phyloP scores from a whole-genome alignment of 2,797 vertebrate species.

The Meda fulgida region DNA sequence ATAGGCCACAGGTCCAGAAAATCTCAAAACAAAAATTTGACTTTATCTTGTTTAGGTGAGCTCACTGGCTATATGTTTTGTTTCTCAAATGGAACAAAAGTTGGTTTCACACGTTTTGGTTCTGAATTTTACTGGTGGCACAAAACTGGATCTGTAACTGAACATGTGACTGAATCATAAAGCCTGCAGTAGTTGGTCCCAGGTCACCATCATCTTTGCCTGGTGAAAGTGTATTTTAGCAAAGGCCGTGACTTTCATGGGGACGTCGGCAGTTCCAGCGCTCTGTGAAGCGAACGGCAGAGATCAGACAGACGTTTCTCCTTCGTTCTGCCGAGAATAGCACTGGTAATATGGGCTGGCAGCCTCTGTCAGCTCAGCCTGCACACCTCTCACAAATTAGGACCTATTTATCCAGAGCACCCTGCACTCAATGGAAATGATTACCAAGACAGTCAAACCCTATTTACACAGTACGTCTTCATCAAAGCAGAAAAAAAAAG shows the following conservation, averaged over 20 bases:
- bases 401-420: constrained; percentile 59
- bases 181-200: constrained; percentile 7
- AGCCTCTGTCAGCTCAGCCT: constrained; percentile 60
- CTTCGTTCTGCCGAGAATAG: constrained; percentile 52
- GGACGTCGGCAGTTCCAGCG: constrained; percentile 40
- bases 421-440: constrained; percentile 60
- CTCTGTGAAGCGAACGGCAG: constrained; percentile 25
- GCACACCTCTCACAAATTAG: constrained; percentile 64
- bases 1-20: background rate
- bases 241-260: constrained; percentile 17
- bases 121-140: background rate
- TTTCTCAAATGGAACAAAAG: background rate
- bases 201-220: constrained; percentile 31
- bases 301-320: constrained; percentile 57
- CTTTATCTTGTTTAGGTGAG: background rate
- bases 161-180: background rate
- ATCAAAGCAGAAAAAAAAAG: constrained; percentile 51
- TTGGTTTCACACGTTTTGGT: background rate
- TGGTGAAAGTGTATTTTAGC: constrained; percentile 12
- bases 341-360: constrained; percentile 55
- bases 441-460: constrained; percentile 60
- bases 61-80: background rate
- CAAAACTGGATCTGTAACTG: background rate
- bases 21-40: background rate
- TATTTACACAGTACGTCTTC: constrained; percentile 59